These are phyloP conservation scores for Uromys caudimaculatus DNA, from an alignment of 2,797 vertebrate genomes.

Conservation along the genomic window DNA sequence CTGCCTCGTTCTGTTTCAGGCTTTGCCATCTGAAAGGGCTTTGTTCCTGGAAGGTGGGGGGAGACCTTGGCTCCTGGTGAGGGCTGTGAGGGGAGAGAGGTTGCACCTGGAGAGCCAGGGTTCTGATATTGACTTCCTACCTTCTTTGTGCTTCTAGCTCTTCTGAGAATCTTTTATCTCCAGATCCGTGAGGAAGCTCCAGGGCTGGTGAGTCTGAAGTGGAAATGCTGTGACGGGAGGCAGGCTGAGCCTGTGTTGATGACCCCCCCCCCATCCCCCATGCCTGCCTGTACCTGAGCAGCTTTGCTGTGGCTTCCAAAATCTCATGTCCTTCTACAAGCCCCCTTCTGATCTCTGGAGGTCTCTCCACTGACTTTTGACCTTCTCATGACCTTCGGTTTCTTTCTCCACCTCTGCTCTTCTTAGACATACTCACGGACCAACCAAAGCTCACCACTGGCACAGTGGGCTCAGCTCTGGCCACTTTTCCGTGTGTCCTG, in stretches of 20 bases:
- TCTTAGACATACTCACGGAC: neutral
- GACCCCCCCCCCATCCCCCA: no score
- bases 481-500: neutral
- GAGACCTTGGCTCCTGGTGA: neutral
- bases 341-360: neutral
- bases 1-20: neutral
- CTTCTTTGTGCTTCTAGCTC: neutral
- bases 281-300: neutral
- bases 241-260: neutral
- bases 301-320: neutral
- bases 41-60: neutral
- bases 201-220: neutral
- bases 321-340: neutral
- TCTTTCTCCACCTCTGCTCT: neutral
- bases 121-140: neutral
- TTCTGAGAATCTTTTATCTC: neutral
- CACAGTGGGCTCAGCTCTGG: no score
- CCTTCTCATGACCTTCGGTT: neutral
- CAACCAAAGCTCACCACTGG: neutral
- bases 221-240: neutral
- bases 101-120: neutral
- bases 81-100: no score
- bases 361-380: no score
- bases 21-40: neutral
- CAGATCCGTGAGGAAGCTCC: neutral